A percentile compares a stretch with the other conserved stretches of the same genome.
Evolutionary conservation across 2,888 invertebrate species (phyloP).

Genomic region (Cheilosia vernalis): DNA sequence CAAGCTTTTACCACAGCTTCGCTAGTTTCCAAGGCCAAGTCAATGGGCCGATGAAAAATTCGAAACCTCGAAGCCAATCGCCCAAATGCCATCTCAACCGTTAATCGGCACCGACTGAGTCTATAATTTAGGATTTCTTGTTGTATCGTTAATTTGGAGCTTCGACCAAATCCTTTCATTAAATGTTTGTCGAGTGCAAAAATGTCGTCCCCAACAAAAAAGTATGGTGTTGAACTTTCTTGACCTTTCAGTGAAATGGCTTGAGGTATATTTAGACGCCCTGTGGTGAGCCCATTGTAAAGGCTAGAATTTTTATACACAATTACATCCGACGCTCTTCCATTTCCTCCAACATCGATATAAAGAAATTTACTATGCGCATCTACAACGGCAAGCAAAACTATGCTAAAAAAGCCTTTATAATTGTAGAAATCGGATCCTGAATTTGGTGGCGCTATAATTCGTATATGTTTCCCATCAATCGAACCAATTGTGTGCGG

Average conservation of each 20-base stretch:
- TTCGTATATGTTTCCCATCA: conserved; percentile 54
- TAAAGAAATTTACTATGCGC: no score
- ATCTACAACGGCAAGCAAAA: no score
- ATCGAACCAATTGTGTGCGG: conserved; percentile 27
- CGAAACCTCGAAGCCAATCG: conserved; percentile 4
- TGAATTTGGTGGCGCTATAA: conserved; percentile 31
- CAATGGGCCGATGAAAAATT: conserved; percentile 22
- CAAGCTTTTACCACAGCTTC: conserved; percentile 13
- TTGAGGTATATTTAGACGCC: conserved; percentile 1
- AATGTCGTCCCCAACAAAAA: no score
- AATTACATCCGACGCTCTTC: no score
- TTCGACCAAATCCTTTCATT: not conserved
- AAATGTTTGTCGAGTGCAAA: conserved; percentile 6
- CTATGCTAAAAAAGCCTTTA: no score
- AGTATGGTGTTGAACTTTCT: no score
- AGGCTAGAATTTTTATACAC: no score
- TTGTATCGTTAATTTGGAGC: not conserved
- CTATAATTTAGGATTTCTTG: conserved; percentile 18
- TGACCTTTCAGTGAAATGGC: not conserved
- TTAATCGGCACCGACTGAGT: conserved; percentile 3
- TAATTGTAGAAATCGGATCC: conserved; percentile 39
- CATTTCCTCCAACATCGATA: no score
- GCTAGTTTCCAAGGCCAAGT: conserved; percentile 9
- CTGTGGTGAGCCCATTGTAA: not conserved
- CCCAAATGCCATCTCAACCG: conserved; percentile 24